phyloP scores from a whole-genome alignment of 2,888 invertebrate genomes.

The Strigamia crassipes region DNA sequence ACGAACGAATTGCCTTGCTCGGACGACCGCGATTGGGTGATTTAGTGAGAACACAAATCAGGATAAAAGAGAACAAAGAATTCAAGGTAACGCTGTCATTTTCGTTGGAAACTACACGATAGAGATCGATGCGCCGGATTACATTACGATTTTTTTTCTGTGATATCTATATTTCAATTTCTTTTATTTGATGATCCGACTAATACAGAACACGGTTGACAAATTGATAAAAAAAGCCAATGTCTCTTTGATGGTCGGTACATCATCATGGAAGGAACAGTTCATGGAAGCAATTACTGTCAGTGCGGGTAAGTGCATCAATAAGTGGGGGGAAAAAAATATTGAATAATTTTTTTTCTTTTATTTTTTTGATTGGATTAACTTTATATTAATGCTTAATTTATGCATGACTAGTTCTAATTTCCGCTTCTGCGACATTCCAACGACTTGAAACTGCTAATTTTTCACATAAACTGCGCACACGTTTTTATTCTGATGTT shows the following conservation, averaged over 20 bases:
- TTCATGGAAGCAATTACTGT: conserved; percentile 96
- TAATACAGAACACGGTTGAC: conserved; percentile 86
- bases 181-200: not conserved
- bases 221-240: conserved; percentile 97
- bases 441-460: no score
- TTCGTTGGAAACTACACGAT: not conserved
- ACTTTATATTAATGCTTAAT: not conserved
- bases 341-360: not conserved
- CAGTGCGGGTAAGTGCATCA: conserved; percentile 71
- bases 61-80: conserved; percentile 96
- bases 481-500: no score
- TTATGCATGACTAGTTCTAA: not conserved
- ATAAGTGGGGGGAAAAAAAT: not conserved
- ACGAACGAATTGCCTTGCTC: conserved; percentile 84
- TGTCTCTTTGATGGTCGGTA: conserved; percentile 84
- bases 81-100: conserved; percentile 77
- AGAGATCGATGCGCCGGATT: not conserved
- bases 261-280: conserved; percentile 99
- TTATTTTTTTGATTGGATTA: not conserved
- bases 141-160: not conserved
- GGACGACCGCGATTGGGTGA: conserved; percentile 93
- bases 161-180: not conserved
- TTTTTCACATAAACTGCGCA: no score
- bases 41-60: conserved; percentile 79
- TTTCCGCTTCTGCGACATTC: not conserved